phyloP scores from a whole-genome alignment of 1,140 invertebrate species.

The Drosophila auraria region DNA sequence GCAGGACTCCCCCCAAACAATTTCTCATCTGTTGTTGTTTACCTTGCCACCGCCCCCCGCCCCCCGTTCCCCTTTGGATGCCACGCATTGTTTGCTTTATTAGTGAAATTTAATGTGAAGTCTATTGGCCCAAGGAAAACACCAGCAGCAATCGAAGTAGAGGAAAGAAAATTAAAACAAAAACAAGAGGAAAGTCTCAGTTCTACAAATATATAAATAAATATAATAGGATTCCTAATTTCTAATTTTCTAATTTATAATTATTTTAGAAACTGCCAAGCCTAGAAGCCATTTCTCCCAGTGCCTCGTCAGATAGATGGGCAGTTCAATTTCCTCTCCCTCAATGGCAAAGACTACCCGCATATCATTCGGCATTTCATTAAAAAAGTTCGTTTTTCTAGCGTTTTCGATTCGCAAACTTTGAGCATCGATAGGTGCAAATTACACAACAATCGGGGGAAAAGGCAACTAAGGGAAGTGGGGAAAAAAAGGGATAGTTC shows the following conservation, averaged over 20 bases:
- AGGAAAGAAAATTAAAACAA: conserved; percentile 1
- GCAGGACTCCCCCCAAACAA: conserved; percentile 34
- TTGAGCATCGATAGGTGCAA: conserved; percentile 77
- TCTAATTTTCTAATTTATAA: no score
- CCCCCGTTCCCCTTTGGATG: conserved; percentile 17
- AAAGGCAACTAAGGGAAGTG: not conserved
- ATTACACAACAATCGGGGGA: conserved; percentile 70
- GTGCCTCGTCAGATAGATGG: conserved; percentile 22
- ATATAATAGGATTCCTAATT: not conserved
- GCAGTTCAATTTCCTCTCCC: conserved; percentile 14
- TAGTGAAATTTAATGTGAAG: conserved; percentile 78
- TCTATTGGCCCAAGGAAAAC: conserved; percentile 48
- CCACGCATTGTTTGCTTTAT: conserved; percentile 78
- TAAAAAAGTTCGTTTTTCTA: conserved; percentile 53
- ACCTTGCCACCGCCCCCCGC: conserved; percentile 31
- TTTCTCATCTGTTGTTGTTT: conserved; percentile 76
- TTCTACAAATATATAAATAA: not conserved
- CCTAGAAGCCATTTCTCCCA: not conserved
- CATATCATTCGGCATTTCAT: conserved; percentile 51
- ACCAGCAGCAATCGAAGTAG: conserved; percentile 16
- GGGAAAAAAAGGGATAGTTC: conserved; percentile 17
- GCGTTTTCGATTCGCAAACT: conserved; percentile 50
- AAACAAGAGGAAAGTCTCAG: not conserved
- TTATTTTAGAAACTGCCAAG: no score
- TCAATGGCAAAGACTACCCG: not conserved